Conservation (phyloP, 2,113 vertebrate species). For the Caracal caracal region DNA sequence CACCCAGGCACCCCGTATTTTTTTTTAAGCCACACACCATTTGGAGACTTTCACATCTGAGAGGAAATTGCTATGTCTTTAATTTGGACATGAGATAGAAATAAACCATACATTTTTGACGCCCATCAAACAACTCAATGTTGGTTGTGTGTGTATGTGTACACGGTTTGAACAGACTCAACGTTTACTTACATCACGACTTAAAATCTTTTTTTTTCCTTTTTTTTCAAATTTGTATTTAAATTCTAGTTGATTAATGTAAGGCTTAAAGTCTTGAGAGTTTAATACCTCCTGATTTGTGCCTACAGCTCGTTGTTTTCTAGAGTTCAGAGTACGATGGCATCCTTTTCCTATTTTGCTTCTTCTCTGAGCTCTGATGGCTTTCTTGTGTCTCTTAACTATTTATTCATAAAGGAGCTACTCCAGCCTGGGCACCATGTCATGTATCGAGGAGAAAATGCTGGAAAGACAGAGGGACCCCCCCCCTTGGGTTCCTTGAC, state of each 20-base stretch:
- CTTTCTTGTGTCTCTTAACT: background rate
- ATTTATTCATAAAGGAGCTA: background rate
- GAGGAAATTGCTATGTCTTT: background rate
- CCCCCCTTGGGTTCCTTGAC: rapidly evolving
- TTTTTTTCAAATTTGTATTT: too few species aligned
- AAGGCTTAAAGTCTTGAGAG: background rate
- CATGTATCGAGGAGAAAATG: background rate
- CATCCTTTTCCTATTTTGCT: background rate
- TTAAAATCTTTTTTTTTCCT: background rate
- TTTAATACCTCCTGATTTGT: too few species aligned
- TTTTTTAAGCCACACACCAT: background rate
- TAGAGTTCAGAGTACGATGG: background rate
- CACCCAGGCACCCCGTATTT: background rate
- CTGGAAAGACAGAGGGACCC: too few species aligned
- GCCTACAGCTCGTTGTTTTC: background rate
- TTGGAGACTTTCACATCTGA: background rate
- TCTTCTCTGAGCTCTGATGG: background rate
- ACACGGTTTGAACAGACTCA: background rate
- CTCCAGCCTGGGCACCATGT: background rate
- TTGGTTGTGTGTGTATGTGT: background rate
- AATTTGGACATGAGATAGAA: background rate
- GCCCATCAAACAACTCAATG: background rate
- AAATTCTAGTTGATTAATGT: too few species aligned
- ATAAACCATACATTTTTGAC: background rate
- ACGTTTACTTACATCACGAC: rapidly evolving